Percentiles rank a stretch among this genome's conserved stretches.
These are phyloP conservation scores for Stegastes partitus DNA, from an alignment of 2,113 vertebrate species.

Conservation along the genomic window DNA sequence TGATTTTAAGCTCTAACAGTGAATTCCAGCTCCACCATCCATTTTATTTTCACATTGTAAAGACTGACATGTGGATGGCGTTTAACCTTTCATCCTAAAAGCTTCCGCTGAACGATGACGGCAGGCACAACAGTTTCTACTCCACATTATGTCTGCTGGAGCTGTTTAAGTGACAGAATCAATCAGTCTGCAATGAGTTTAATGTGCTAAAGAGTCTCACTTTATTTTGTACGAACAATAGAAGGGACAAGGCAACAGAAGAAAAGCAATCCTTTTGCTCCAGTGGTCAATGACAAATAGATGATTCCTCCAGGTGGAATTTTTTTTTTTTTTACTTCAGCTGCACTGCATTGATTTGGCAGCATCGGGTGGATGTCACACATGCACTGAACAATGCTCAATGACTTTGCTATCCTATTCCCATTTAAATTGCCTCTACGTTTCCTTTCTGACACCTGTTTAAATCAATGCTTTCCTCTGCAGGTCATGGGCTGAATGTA, in stretches of 20 bases:
- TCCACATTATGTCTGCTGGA: background rate
- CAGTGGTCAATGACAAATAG: slow-evolving; percentile 85
- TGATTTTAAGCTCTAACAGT: too few species aligned
- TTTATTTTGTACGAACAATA: slow-evolving; percentile 68
- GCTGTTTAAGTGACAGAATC: slow-evolving; percentile 50
- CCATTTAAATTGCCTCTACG: slow-evolving; percentile 99
- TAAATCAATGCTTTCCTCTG: slow-evolving; percentile 99
- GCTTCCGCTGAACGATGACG: background rate
- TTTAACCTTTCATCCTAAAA: slow-evolving; percentile 6
- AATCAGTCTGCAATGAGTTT: slow-evolving; percentile 52
- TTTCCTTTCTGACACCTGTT: slow-evolving; percentile 99
- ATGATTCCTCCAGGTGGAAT: slow-evolving; percentile 97
- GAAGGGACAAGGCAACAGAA: slow-evolving; percentile 53
- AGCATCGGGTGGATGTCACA: slow-evolving; percentile 95
- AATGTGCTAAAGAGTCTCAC: slow-evolving; percentile 70
- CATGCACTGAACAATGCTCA: slow-evolving; percentile 90
- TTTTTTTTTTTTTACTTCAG: slow-evolving; percentile 87
- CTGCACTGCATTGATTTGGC: slow-evolving; percentile 97
- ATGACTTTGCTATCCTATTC: slow-evolving; percentile 92
- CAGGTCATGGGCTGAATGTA: slow-evolving; percentile 98
- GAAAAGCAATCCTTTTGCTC: slow-evolving; percentile 86
- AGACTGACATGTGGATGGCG: background rate
- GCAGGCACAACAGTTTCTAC: slow-evolving; percentile 10
- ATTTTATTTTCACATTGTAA: slow-evolving; percentile 9
- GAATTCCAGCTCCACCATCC: background rate